Evolutionary conservation across 1,140 invertebrate species (phyloP).

Genomic region (Theocolax elegans): DNA sequence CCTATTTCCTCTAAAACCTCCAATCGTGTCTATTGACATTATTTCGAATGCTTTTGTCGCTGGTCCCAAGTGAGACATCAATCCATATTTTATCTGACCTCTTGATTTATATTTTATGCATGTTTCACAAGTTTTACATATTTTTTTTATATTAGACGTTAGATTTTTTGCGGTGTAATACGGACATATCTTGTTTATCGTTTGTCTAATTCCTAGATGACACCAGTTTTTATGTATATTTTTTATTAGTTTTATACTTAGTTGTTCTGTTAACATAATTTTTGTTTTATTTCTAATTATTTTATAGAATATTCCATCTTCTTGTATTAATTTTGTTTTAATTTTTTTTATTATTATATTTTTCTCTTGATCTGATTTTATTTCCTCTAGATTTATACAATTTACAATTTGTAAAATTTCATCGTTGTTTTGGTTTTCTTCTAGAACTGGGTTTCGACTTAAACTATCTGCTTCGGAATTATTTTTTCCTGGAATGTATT

Average conservation of each 20-base stretch:
- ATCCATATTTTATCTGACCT: conserved; percentile 29
- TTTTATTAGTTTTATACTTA: conserved; percentile 44
- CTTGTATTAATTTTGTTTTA: background rate
- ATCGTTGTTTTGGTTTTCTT: background rate
- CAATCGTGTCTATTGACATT: conserved; percentile 55
- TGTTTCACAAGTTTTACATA: conserved; percentile 29
- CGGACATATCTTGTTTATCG: conserved; percentile 34
- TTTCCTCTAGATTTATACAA: background rate
- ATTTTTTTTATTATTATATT: background rate
- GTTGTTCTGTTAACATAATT: conserved; percentile 43
- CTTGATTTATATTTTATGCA: conserved; percentile 45
- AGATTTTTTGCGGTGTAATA: conserved; percentile 34
- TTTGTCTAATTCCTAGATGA: conserved; percentile 42
- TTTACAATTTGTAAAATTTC: background rate
- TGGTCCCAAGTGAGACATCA: conserved; percentile 47
- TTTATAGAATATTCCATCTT: background rate
- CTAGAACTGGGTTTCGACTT: background rate
- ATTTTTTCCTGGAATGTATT: background rate
- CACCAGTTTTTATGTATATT: conserved; percentile 40
- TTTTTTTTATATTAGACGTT: conserved; percentile 23
- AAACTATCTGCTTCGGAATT: background rate
- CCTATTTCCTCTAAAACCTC: conserved; percentile 45
- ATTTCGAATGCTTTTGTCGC: conserved; percentile 55
- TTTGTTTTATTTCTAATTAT: background rate
- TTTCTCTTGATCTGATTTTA: background rate